Conservation (phyloP, 1,140 invertebrate genomes). For the Battus philenor region DNA sequence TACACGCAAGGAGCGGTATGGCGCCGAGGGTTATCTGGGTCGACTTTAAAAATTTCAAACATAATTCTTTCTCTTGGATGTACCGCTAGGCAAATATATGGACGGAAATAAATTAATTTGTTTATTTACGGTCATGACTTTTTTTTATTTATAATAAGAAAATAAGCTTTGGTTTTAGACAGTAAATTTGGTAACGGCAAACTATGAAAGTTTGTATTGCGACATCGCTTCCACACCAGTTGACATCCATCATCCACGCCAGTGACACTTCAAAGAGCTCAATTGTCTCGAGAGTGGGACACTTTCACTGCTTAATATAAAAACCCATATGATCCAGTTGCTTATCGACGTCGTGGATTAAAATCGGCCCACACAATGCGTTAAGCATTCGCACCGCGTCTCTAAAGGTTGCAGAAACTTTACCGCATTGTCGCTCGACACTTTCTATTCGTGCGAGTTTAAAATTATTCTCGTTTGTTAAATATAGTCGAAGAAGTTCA, state of each 20-base stretch:
- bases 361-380: conserved; percentile 41
- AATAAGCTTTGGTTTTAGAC: too few species aligned
- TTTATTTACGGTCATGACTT: not conserved
- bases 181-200: too few species aligned
- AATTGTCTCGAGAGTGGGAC: conserved; percentile 54
- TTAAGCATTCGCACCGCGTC: conserved; percentile 48
- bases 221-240: conserved; percentile 34
- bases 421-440: conserved; percentile 43
- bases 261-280: conserved; percentile 52
- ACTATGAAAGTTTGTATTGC: too few species aligned
- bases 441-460: conserved; percentile 46
- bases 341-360: conserved; percentile 41
- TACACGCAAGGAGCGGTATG: conserved; percentile 37
- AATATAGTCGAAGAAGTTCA: too few species aligned
- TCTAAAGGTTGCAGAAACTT: conserved; percentile 40
- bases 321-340: conserved; percentile 48
- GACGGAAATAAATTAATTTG: not conserved
- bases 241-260: conserved; percentile 49
- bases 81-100: conserved; percentile 14
- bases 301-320: conserved; percentile 61
- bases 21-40: conserved; percentile 40
- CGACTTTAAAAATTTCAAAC: conserved; percentile 49
- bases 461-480: conserved; percentile 27
- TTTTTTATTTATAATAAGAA: too few species aligned
- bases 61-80: conserved; percentile 49